Evolutionary conservation across 2,113 vertebrate genomes (phyloP), one percentile per base, ranked within the genome.

Genomic region (Nibea albiflora): DNA sequence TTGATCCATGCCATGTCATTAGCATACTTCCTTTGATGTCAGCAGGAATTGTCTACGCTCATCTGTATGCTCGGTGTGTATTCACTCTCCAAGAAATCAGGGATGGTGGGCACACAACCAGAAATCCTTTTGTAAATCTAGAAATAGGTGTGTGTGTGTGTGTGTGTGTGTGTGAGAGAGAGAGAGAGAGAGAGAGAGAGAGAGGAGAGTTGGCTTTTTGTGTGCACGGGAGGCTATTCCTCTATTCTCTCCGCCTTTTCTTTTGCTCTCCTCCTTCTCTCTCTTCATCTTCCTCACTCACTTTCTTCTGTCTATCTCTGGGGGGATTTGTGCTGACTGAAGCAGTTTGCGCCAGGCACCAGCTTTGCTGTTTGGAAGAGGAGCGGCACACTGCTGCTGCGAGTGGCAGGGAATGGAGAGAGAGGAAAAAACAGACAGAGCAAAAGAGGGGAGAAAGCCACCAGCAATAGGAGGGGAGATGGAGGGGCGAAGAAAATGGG

Each of bases 251-350:
- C 56, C 42, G n/a, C 50, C 61, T 44, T 57, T 73, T 62, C 74
- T 54, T 26, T n/a, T 71, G 42, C 71, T 64, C 22, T 22, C 70
- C 66, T 75, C 73, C 66, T 83, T 73, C 61, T 74, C 68, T 65
- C 44, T 62, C 89, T 39, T 39, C 31, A 35, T 35, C 35, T 9
- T 39, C 35, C 35, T 89, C 81, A 19, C 88, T 76, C 81, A 73
- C 85, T 87, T 87, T 81, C 63, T 84, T 12, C 85, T 44, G 72
- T 89, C 86, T 85, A 75, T 92, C 84, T 91, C 85, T 83, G 73
- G 60, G 80, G 88, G 88, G 81, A 76, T 92, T 94, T 94, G 52
- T 94, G 95, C 94, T 94, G 95, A 95, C 93, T 89, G 86, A 92
- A 86, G 95, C 93, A 89, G 90, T 94, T 94, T 94, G 86, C 67